Evolutionary conservation across 2,888 invertebrate genomes (phyloP), one percentile per base, ranked within the genome.

Genomic region (Pocota personata): DNA sequence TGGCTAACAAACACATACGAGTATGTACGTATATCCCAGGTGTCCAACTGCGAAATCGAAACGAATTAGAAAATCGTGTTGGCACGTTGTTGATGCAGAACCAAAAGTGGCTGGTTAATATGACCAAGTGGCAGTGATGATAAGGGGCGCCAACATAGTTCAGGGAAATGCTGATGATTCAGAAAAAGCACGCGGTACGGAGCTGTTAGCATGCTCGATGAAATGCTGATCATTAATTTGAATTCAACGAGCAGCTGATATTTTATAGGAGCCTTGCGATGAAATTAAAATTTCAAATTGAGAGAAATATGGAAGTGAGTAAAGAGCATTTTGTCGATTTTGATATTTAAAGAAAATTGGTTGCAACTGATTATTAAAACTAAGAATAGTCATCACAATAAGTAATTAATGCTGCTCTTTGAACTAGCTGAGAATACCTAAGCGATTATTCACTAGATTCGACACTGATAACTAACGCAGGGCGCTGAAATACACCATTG

Each of bases 111-210:
- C 35, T 58, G 57, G 46, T 7, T 43, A 71, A 35, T 55, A 46
- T 55, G 52, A 16, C 32, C 43, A 64, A 43, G 43, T 64, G 30
- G 52, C 27, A 32, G 32, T n/a, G 19, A 21, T n/a, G 19, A 21
- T 52, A 19, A 57, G 62, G 46, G 57, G 75, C 75, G 75, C 75
- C 75, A 52, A 10, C 19, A 55, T 32, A 43, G 12, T 62, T 32
- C 43, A 64, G 16, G 19, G 21, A 12, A n/a, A 16, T 14, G 21
- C 10, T 8, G 19, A 50, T 55, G 64, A 24, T 24, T 75, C 73
- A 52, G 32, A n/a, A 14, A 37, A 7, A 64, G 7, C 16, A n/a
- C 16, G 12, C 14, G 7, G 1, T 46, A 19, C 48, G 12, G 10
- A 21, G n/a, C n/a, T 21, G 52, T n/a, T 55, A 35, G 19, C 12